Base-by-base conservation (phyloP, 2,888 invertebrate genomes). In the Patella pellucida region DNA sequence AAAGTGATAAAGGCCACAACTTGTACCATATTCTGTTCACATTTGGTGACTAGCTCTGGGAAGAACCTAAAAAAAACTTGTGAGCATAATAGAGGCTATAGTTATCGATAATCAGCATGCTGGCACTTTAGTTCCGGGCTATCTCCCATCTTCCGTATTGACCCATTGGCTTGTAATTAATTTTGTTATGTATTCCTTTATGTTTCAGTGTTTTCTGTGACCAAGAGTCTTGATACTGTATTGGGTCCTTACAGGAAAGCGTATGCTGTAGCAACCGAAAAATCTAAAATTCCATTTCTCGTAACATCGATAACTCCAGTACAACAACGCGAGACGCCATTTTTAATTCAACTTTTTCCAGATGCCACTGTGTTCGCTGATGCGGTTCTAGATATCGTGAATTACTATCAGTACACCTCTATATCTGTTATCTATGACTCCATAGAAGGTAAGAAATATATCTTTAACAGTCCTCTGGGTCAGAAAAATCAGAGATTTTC, bases 271-370 rank as follows among this genome's bases (percentile, higher is more conserved):
- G 85, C 86, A 19, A 82, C 86, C 4, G 84, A 86, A 72, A 80
- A 85, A 75, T 81, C 85, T 23, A 84, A 85, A 23, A 84, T 89
- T 9, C 87, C 88, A 0, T 89, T 86, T 75, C 84, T 88, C 73
- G 85, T 88, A 72, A 88, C 87, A 19, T 83, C 85, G 15, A 79
- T 84, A 72, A 81, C 84, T 16, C 85, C 86, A 0, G 52, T 71
- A 9, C 78, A 80, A 15, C 73, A 80, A 52, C 41, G 75, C 9
- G 67, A 70, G 16, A 80, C 83, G 9, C 78, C 81, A 7, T 84
- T 81, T 71, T 78, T 86, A 54, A 81, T 87, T 67, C 82, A 84
- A 74, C 79, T 88, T 79, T 82, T 85, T 74, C 85, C 88, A 50
- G 81, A 84, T 72, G 79, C 82, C 9, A 41, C 52, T 0, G 78